Evolutionary conservation across 92 coral and sea anemone species (phyloP), one percentile per base, ranked within the genome.

Genomic region (Paramuricea clavata): DNA sequence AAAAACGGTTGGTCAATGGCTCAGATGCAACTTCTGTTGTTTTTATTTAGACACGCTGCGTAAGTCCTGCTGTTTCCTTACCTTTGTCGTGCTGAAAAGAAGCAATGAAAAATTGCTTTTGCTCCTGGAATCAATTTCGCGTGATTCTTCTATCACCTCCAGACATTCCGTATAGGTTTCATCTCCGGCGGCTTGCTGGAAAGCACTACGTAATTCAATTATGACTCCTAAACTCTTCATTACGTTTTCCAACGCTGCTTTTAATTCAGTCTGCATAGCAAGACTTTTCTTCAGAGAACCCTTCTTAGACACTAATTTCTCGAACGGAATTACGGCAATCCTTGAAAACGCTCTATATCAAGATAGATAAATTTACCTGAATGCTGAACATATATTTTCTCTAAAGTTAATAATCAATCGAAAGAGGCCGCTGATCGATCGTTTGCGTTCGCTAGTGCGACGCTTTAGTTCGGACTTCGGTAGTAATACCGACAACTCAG

Each of bases 341-440:
- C 69, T 61, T 22, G 69, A 61, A 61, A 61, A 61, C 69, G 69
- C 69, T 16, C 69, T 61, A 61, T 1, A 61, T 61, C 69, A 61
- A 61, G 25, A 1, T 0, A 1, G 21, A 1, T 15, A 2, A 61
- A 61, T 61, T 60, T 44, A 6, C 7, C 69, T 60, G 69, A 28
- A 61, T 1, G 0, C 2, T 61, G 5, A 61, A 16, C 1, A 1
- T 0, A 0, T 22, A 9, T n/a, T 7, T 19, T 60, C 9, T 60
- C 19, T 6, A n/a, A n/a, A 9, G 12, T 8, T 19, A 60, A 19
- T n/a, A n/a, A n/a, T n/a, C n/a, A n/a, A n/a, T n/a, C n/a, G n/a
- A n/a, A n/a, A n/a, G n/a, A n/a, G n/a, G n/a, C n/a, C n/a, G n/a
- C n/a, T n/a, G n/a, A n/a, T n/a, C n/a, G n/a, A n/a, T n/a, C n/a